Conservation (phyloP, 2,797 vertebrate genomes). For the Myripristis murdjan region DNA sequence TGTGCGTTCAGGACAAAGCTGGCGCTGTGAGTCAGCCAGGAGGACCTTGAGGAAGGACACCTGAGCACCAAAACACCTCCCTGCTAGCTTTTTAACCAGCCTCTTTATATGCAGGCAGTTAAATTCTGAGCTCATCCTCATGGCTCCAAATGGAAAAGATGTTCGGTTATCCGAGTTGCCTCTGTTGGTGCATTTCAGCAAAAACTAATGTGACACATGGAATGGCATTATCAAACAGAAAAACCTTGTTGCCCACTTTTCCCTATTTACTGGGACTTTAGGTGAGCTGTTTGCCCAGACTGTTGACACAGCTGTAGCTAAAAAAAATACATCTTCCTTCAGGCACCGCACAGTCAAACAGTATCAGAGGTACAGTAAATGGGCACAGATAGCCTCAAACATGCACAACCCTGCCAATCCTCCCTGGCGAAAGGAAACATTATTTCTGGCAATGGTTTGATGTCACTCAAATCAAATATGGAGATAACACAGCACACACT, state of each 20-base stretch:
- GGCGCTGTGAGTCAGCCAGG: slow-evolving; percentile 72
- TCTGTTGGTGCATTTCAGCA: background rate
- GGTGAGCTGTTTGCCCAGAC: slow-evolving; percentile 28
- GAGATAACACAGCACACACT: background rate
- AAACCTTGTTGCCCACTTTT: background rate
- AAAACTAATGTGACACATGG: background rate
- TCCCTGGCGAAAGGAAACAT: background rate
- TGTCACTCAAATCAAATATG: background rate
- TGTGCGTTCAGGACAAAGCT: slow-evolving; percentile 81
- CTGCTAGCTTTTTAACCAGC: slow-evolving; percentile 14
- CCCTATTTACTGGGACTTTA: slow-evolving; percentile 10
- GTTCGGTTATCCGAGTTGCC: background rate
- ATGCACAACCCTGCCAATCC: background rate
- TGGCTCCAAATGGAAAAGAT: background rate
- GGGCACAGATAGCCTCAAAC: background rate
- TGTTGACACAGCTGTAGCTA: slow-evolving; percentile 62
- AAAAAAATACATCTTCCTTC: background rate
- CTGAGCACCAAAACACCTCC: slow-evolving; percentile 57
- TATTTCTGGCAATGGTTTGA: background rate
- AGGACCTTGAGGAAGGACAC: slow-evolving; percentile 75
- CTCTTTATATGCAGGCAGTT: background rate
- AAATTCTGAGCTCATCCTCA: slow-evolving; percentile 20
- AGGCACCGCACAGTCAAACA: background rate
- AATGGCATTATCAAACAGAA: background rate
- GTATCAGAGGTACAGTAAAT: slow-evolving; percentile 2